phyloP scores from a whole-genome alignment of 1,140 invertebrate species.

The Marisa cornuarietis region DNA sequence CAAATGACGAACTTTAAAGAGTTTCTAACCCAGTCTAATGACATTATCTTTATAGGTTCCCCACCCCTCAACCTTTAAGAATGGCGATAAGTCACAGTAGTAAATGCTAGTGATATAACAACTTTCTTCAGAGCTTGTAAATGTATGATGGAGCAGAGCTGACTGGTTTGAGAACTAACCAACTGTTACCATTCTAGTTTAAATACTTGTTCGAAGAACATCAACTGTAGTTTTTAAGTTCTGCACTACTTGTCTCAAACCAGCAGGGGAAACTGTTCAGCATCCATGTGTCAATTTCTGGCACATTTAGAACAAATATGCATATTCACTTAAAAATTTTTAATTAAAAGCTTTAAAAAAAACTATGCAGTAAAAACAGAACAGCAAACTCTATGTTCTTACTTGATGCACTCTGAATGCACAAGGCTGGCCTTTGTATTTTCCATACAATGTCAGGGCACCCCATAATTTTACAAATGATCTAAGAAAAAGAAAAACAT shows the following conservation, averaged over 20 bases:
- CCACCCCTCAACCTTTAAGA: too few species aligned
- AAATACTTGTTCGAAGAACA: too few species aligned
- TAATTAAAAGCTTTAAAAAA: background rate
- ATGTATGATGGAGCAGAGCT: too few species aligned
- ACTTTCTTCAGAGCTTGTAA: too few species aligned
- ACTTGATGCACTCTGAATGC: conserved; percentile 22
- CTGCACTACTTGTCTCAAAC: background rate
- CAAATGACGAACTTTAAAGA: too few species aligned
- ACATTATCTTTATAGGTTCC: too few species aligned
- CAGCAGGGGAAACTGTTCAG: background rate
- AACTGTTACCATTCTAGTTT: too few species aligned
- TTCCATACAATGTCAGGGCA: conserved; percentile 12
- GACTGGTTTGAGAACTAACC: too few species aligned
- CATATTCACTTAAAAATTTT: background rate
- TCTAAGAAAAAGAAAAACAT: background rate
- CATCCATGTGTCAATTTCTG: background rate
- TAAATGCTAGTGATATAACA: too few species aligned
- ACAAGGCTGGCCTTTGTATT: conserved; percentile 5
- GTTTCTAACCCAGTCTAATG: too few species aligned
- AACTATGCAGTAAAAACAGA: background rate
- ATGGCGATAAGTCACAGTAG: too few species aligned
- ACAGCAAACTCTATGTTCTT: background rate
- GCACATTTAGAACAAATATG: background rate
- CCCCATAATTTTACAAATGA: conserved; percentile 6
- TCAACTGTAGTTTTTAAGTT: too few species aligned